Evolutionary conservation across 2,113 vertebrate genomes (phyloP).

Genomic region (Eudorcas thomsonii): DNA sequence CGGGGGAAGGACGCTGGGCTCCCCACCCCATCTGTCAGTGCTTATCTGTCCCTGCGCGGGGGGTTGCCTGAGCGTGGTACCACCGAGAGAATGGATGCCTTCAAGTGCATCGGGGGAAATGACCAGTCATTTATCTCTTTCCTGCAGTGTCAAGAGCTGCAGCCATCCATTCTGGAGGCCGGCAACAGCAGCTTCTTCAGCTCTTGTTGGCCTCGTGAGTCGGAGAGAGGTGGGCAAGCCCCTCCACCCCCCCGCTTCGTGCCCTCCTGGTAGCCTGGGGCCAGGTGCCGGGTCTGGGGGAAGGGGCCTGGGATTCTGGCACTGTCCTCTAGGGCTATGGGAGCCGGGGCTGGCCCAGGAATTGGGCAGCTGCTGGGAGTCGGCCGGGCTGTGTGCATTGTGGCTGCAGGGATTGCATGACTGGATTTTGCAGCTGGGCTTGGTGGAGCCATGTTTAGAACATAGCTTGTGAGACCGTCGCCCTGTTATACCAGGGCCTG

Average conservation of each 20-base stretch:
- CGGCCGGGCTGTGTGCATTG: background rate
- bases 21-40: slow-evolving; percentile 76
- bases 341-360: background rate
- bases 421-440: background rate
- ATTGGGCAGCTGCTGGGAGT: background rate
- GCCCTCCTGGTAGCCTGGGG: slow-evolving; percentile 17
- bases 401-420: rapidly evolving
- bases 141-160: slow-evolving; percentile 79
- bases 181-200: slow-evolving; percentile 72
- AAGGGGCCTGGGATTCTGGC: background rate
- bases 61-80: slow-evolving; percentile 76
- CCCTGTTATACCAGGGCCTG: slow-evolving; percentile 56
- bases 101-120: slow-evolving; percentile 83
- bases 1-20: slow-evolving; percentile 71
- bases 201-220: slow-evolving; percentile 72
- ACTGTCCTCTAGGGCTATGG: background rate
- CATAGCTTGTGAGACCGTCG: background rate
- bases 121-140: slow-evolving; percentile 86
- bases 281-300: background rate
- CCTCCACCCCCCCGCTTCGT: slow-evolving; percentile 11
- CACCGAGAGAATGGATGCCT: slow-evolving; percentile 83
- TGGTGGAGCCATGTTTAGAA: background rate
- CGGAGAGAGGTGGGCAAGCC: slow-evolving; percentile 61
- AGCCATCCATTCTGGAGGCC: slow-evolving; percentile 84
- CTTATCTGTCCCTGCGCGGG: slow-evolving; percentile 79